Evolutionary conservation across 2,888 invertebrate genomes (phyloP), one percentile per base, ranked within the genome.

Genomic region (Nycteola revayana): DNA sequence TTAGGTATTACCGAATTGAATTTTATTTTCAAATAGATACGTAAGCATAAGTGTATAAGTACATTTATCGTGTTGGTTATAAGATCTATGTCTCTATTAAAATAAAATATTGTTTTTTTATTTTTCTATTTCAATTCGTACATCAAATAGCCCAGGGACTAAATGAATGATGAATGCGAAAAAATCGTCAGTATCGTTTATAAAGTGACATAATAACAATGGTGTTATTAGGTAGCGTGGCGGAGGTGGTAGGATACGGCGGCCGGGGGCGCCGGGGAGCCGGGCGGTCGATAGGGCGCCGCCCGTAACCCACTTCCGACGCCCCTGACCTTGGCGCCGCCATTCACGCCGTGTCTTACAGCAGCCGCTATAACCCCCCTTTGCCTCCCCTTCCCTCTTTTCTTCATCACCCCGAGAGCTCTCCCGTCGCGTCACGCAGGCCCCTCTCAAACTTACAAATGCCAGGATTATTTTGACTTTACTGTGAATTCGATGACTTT

Each of bases 291-390:
- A 83, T 83, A 83, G 78, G 76, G 71, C 75, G 79, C 76, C 86
- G 81, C 85, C 84, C 85, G 86, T 88, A 87, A 85, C 87, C 86
- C 84, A 88, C 83, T 84, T 87, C 86, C 85, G 78, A 71, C 82
- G 87, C 81, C 87, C 87, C 65, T 88, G 87, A 88, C 87, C 87
- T 88, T 88, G 87, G 75, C 67, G 66, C 74, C 82, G 79, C 86
- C 87, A 87, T 86, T 86, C 86, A 86, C 83, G 73, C 70, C 71
- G 72, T 72, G 73, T 78, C 82, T 80, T 78, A 67, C 73, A 59
- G 53, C 67, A 66, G 65, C 68, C 59, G 29, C 57, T 58, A 32
- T 54, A 53, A 42, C 49, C 41, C 52, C 47, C 46, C 32, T 35
- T n/a, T n/a, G n/a, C 38, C 39, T 26, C 37, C 43, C 38, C 47